These are phyloP conservation scores for Cladorhizidae sp. DNA, from an alignment of 37 sponge, comb jelly and placozoan genomes.

Conservation along the genomic window DNA sequence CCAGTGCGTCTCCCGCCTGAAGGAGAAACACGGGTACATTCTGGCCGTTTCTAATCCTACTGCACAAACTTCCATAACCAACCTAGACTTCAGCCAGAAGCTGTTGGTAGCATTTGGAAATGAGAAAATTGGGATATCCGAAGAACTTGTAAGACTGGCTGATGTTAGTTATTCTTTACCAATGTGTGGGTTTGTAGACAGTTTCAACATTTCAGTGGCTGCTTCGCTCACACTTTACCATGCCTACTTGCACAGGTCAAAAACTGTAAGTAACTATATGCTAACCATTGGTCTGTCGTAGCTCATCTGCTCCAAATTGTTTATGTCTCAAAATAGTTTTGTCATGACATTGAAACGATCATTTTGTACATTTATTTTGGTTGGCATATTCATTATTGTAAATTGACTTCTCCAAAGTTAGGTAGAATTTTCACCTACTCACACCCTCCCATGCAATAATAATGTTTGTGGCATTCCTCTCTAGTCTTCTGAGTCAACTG, in stretches of 20 bases:
- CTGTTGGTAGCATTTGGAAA: constrained; percentile 70
- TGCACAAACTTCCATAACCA: background rate
- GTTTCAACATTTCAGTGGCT: constrained; percentile 75
- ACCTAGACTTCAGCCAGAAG: constrained; percentile 42
- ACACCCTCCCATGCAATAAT: too few relatives aligned
- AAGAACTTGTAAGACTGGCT: constrained; percentile 28
- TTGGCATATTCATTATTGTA: too few relatives aligned
- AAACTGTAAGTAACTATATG: constrained; percentile 2
- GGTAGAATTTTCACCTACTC: background rate
- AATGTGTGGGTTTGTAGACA: constrained; percentile 80
- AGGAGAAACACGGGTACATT: constrained; percentile 25
- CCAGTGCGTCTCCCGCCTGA: constrained; percentile 44
- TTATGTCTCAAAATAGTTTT: too few relatives aligned
- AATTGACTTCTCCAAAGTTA: too few relatives aligned
- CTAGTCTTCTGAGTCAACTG: background rate
- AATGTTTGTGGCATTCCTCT: background rate
- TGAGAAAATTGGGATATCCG: constrained; percentile 56
- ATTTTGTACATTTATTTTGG: too few relatives aligned
- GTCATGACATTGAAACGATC: too few relatives aligned
- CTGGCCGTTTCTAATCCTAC: constrained; percentile 41
- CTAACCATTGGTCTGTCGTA: background rate
- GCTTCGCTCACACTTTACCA: constrained; percentile 67
- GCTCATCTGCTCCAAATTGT: too few relatives aligned
- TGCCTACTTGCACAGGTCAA: constrained; percentile 32
- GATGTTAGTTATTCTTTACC: constrained; percentile 59